Base-by-base conservation (phyloP, 2,797 vertebrate genomes). In the Sebastes reedi region DNA sequence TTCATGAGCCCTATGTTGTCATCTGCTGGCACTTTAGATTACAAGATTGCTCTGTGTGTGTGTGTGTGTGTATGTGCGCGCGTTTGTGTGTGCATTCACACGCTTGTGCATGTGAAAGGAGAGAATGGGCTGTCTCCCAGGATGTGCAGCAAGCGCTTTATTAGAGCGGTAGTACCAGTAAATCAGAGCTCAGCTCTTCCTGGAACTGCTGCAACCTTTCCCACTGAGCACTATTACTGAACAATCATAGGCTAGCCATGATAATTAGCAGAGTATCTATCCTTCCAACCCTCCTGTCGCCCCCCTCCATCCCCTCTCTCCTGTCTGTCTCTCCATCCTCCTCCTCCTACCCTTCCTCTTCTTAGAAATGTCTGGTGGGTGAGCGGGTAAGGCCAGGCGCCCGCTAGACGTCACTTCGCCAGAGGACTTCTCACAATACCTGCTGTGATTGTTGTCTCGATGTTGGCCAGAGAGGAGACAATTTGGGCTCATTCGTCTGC, bases 181-280 rank as follows among this genome's bases (percentile, higher is more conserved):
- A 96, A 96, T 96, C 96, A 96, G 95, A 95, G 95, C 94, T 95
- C 93, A 92, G 95, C 95, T 94, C 95, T 96, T 96, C 96, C 96
- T 95, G 96, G 96, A 96, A 96, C 94, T 93, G 94, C 92, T 94
- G 95, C 95, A 96, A 96, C 96, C 94, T 96, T 96, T 96, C 94
- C 96, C 96, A 96, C 95, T 96, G 96, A 96, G 95, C 95, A 96
- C 96, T 96, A 96, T 96, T 96, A 96, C 95, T 94, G 95, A 96
- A 96, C 95, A 96, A 96, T 96, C 95, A 95, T 94, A 95, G 95
- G 94, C 95, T 93, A 95, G 96, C 96, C 96, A 96, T 96, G 95
- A 96, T 96, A 96, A 96, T 96, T 96, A 96, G 95, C 93, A 93
- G 93, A 96, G 95, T 94, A 96, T 96, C 96, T 95, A 94, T 93